Evolutionary conservation across 2,797 vertebrate species (phyloP).

Genomic region (Thaleichthys pacificus): DNA sequence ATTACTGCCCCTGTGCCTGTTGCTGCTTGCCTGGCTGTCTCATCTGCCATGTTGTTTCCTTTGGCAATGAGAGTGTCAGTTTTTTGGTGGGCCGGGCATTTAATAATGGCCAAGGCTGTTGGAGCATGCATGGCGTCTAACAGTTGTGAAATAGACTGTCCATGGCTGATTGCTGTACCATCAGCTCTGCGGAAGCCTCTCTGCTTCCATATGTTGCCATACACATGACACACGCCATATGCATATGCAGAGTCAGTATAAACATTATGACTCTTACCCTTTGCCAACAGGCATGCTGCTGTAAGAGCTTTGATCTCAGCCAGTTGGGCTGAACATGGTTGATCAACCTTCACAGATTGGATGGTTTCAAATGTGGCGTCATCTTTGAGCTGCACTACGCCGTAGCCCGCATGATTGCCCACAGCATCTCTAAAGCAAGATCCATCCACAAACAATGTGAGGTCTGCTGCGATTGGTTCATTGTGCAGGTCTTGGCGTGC

Average conservation of each 20-base stretch:
- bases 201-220: constrained; percentile 3
- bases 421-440: neutral
- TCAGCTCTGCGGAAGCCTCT: neutral
- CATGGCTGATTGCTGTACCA: neutral
- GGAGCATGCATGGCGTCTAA: neutral
- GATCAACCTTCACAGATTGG: neutral
- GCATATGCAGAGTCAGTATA: constrained; percentile 8
- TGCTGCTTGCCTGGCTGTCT: neutral
- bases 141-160: neutral
- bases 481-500: neutral
- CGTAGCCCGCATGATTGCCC: constrained; percentile 7
- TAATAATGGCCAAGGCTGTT: neutral
- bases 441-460: neutral
- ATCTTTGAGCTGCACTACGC: neutral
- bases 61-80: neutral
- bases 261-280: neutral
- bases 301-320: neutral
- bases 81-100: no score
- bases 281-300: neutral
- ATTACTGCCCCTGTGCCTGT: neutral
- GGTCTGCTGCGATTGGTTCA: neutral
- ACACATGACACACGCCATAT: neutral
- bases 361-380: neutral
- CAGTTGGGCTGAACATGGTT: constrained; percentile 11
- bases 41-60: neutral